These are phyloP conservation scores for Pangasius larnaudii DNA, from an alignment of 2,797 vertebrate genomes.

Conservation along the genomic window DNA sequence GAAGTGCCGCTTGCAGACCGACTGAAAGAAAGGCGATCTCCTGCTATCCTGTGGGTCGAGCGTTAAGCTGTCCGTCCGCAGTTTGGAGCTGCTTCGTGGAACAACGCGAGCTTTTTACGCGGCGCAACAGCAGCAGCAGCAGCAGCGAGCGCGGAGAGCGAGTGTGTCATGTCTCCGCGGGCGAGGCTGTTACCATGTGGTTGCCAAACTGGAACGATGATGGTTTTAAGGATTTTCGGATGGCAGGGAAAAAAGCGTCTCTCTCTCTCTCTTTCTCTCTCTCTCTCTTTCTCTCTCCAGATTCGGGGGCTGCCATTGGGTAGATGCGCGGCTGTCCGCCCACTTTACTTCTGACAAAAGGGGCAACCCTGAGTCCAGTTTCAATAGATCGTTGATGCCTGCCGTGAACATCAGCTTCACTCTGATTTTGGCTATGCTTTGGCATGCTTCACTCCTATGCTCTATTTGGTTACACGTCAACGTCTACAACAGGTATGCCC, in stretches of 20 bases:
- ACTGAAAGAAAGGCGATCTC: conserved; percentile 49
- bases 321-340: conserved; percentile 85
- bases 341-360: conserved; percentile 83
- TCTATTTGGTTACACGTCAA: neutral
- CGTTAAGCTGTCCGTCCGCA: conserved; percentile 65
- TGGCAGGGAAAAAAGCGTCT: conserved; percentile 71
- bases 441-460: too few relatives aligned
- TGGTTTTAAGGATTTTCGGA: conserved; percentile 84
- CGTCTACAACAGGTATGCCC: neutral
- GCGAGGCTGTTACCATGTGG: conserved; percentile 79
- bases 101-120: conserved; percentile 57
- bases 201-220: conserved; percentile 82
- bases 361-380: conserved; percentile 75
- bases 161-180: conserved; percentile 85
- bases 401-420: neutral
- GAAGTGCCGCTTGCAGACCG: conserved; percentile 69
- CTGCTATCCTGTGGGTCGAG: conserved; percentile 69
- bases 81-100: conserved; percentile 59
- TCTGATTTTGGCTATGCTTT: neutral
- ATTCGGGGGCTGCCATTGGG: conserved; percentile 89
- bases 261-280: conserved; percentile 41
- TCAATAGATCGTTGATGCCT: conserved; percentile 45
- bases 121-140: conserved; percentile 78
- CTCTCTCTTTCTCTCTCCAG: conserved; percentile 64
- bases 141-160: conserved; percentile 69